phyloP scores from a whole-genome alignment of 2,797 vertebrate species.

The Gephyroberyx darwinii region DNA sequence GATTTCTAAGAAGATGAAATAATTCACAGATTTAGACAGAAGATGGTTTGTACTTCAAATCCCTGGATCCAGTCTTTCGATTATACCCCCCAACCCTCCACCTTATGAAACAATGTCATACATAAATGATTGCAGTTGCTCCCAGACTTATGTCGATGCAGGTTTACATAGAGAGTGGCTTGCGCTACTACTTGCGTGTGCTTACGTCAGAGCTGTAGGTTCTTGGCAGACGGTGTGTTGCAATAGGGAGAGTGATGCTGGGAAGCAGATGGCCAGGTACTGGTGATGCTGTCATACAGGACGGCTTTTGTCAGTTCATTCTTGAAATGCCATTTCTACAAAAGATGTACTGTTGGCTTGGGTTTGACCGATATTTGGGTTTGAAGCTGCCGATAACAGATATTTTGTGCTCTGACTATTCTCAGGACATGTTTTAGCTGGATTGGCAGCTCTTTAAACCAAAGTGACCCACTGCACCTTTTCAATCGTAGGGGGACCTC shows the following conservation, averaged over 20 bases:
- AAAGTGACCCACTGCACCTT: too few species aligned
- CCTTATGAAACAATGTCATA: constrained; percentile 14
- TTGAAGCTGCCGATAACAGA: not conserved
- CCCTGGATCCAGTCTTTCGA: too few species aligned
- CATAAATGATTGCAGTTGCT: constrained; percentile 11
- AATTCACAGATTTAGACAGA: not conserved
- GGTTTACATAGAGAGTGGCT: constrained; percentile 19
- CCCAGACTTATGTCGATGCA: not conserved
- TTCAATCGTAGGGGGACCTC: too few species aligned
- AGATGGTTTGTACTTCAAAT: too few species aligned
- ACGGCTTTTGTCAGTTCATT: constrained; percentile 62
- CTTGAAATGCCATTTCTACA: constrained; percentile 53
- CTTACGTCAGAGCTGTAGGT: constrained; percentile 67
- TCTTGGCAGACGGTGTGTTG: constrained; percentile 67
- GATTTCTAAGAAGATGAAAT: not conserved
- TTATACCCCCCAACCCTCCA: too few species aligned
- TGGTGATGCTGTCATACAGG: constrained; percentile 64
- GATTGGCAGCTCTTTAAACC: not conserved
- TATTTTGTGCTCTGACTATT: not conserved
- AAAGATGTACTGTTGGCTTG: constrained; percentile 40
- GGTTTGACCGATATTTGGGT: constrained; percentile 11
- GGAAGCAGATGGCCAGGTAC: constrained; percentile 82
- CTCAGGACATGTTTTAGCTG: not conserved
- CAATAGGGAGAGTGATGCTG: constrained; percentile 72
- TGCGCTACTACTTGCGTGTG: constrained; percentile 46